Conservation (phyloP, 2,113 vertebrate genomes). For the Physeter macrocephalus region DNA sequence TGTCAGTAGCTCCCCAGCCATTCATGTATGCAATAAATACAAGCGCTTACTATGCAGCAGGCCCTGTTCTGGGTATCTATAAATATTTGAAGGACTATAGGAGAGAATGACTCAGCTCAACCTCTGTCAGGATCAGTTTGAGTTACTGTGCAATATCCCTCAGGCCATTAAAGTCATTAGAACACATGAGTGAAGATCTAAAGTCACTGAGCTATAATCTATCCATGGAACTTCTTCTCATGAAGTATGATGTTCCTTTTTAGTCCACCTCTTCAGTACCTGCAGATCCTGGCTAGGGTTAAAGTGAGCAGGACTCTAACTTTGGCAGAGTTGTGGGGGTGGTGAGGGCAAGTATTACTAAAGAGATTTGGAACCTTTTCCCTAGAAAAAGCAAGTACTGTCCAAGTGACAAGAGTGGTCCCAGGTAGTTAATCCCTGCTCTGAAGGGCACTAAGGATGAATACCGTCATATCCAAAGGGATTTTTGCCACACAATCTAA, state of each 20-base stretch:
- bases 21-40: constrained; percentile 7
- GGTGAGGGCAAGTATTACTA: background rate
- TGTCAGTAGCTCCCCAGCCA: background rate
- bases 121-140: background rate
- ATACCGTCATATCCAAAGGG: background rate
- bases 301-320: background rate
- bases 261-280: background rate
- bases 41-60: background rate
- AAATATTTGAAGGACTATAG: background rate
- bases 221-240: background rate
- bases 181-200: background rate
- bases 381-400: background rate
- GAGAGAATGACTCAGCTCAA: background rate
- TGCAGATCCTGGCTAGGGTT: background rate
- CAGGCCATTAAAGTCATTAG: background rate
- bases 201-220: background rate
- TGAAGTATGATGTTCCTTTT: background rate
- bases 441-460: background rate
- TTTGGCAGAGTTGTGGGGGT: background rate
- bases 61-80: background rate
- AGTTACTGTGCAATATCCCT: background rate
- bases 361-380: background rate
- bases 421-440: background rate
- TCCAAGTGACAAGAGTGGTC: background rate
- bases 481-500: background rate